Conservation (phyloP, 1,140 invertebrate species). For the Venturia canescens region DNA sequence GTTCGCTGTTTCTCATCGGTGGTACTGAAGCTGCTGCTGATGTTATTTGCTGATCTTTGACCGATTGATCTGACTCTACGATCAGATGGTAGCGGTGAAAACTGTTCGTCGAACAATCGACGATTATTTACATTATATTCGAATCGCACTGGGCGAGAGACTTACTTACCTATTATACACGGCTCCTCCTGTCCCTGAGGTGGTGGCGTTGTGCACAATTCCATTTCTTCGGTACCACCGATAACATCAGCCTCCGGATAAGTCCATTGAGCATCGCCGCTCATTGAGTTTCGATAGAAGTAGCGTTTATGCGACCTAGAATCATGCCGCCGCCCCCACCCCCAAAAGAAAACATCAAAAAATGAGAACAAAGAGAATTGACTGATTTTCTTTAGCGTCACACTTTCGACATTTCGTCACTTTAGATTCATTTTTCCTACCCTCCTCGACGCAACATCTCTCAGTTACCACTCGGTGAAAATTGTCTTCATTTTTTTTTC, state of each 20-base stretch:
- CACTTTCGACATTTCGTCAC: slow-evolving; percentile 32
- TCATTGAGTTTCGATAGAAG: slow-evolving; percentile 81
- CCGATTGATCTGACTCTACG: not conserved
- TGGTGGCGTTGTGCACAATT: slow-evolving; percentile 80
- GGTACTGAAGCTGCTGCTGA: not conserved
- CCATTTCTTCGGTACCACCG: slow-evolving; percentile 80
- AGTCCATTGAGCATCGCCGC: slow-evolving; percentile 82
- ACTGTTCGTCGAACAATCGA: too few relatives aligned
- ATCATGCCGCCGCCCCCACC: too few relatives aligned
- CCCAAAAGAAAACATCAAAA: slow-evolving; percentile 67
- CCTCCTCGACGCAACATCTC: slow-evolving; percentile 23
- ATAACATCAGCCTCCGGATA: slow-evolving; percentile 80
- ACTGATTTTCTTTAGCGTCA: slow-evolving; percentile 39
- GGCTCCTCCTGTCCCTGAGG: slow-evolving; percentile 72
- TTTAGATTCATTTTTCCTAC: slow-evolving; percentile 50
- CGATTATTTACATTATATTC: too few relatives aligned
- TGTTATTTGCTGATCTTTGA: too few relatives aligned
- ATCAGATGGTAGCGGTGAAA: too few relatives aligned
- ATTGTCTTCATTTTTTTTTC: slow-evolving; percentile 32
- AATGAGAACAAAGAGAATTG: slow-evolving; percentile 59
- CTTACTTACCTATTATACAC: slow-evolving; percentile 60
- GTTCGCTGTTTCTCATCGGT: slow-evolving; percentile 23
- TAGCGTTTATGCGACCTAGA: slow-evolving; percentile 84
- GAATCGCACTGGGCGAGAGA: too few relatives aligned
- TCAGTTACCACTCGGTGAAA: slow-evolving; percentile 33